These are phyloP conservation scores for Pocota personata DNA, from an alignment of 2,888 invertebrate genomes.

Conservation along the genomic window DNA sequence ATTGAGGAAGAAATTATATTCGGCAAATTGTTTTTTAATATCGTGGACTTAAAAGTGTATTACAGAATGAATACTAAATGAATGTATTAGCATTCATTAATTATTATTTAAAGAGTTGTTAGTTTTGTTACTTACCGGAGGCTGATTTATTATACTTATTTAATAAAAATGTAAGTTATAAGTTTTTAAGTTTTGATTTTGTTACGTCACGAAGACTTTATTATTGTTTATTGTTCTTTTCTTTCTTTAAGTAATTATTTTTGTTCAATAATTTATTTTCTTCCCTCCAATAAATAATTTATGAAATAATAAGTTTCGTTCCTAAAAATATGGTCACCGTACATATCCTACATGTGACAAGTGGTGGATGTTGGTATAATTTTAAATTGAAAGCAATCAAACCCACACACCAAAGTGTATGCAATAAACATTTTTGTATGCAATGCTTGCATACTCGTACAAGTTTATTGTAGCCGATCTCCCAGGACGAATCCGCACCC, in stretches of 20 bases:
- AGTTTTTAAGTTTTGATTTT: conserved; percentile 8
- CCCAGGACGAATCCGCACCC: no score
- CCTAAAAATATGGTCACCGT: background rate
- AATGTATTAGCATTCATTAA: background rate
- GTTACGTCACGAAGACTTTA: background rate
- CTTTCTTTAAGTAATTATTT: background rate
- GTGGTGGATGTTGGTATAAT: no score
- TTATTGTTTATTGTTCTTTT: background rate
- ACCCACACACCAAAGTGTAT: no score
- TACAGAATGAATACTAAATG: background rate
- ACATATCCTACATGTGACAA: no score
- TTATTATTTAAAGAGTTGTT: background rate
- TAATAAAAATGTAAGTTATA: background rate
- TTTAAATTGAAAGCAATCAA: no score
- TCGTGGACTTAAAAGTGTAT: background rate
- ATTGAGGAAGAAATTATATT: background rate
- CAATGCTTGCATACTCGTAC: no score
- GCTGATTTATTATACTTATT: background rate
- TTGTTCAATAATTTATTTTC: background rate
- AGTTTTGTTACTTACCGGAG: background rate
- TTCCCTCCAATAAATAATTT: background rate
- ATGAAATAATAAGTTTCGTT: background rate
- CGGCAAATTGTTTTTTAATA: background rate
- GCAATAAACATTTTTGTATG: no score
- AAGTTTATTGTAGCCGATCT: no score